A percentile compares a stretch with the other conserved stretches of the same genome.
Evolutionary conservation across 2,113 vertebrate genomes (phyloP).

Genomic region (Sylvietta virens): DNA sequence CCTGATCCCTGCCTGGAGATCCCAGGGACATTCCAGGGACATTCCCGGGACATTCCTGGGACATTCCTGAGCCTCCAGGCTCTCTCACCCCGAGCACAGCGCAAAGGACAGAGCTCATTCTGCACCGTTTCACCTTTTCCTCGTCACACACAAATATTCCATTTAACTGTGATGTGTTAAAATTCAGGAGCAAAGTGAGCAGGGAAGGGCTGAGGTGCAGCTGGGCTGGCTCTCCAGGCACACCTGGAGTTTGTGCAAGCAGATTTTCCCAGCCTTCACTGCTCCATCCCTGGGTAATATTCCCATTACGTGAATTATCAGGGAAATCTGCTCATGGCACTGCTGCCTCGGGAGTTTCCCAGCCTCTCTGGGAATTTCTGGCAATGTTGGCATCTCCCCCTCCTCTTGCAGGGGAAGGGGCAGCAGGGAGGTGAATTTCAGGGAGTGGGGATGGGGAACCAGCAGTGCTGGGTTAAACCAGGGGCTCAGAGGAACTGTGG

Average conservation of each 20-base stretch:
- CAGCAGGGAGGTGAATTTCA: neutral
- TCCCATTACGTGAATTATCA: neutral
- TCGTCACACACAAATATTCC: neutral
- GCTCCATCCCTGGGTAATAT: neutral
- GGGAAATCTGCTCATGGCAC: neutral
- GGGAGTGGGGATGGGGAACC: too few relatives aligned
- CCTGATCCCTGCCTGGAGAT: neutral
- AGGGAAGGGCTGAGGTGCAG: rapidly evolving
- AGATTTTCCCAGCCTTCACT: neutral
- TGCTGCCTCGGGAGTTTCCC: neutral
- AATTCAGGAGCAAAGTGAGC: rapidly evolving
- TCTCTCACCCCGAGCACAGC: neutral
- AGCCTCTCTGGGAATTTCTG: neutral
- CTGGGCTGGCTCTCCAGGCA: neutral
- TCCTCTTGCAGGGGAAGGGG: neutral
- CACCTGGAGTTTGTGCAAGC: rapidly evolving
- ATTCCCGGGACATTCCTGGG: neutral
- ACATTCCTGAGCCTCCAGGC: neutral
- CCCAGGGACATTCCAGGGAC: neutral
- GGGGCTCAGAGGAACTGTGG: neutral
- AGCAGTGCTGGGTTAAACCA: neutral
- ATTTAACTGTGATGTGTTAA: neutral
- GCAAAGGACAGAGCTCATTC: neutral
- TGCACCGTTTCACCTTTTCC: rapidly evolving
- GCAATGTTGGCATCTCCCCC: neutral